Base-by-base conservation (phyloP, 2,113 vertebrate species). In the Cathartes aura region DNA sequence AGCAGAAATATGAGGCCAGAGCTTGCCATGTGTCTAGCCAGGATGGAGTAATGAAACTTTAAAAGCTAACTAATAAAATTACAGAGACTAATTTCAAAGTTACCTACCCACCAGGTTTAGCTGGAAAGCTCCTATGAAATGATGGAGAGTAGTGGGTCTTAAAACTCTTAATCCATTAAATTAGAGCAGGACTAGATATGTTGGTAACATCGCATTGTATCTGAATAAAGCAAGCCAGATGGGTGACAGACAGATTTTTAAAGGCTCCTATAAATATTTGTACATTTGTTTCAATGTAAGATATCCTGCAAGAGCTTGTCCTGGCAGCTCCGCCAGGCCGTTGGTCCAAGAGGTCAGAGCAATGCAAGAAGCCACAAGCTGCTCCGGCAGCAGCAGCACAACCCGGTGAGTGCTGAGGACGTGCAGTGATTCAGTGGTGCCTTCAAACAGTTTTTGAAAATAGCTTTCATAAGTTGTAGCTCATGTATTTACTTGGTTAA, bases 171-270 rank as follows among this genome's bases (percentile, higher is more conserved):
- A 18, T 6, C 12, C 47, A 2, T 38, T 71, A 20, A 38, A 86
- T 29, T 32, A 70, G 26, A 60, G 47, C 53, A 75, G 55, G 30
- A 58, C 12, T 45, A 60, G 36, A 5, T 38, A 24, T 2, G 26
- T 9, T 71, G 36, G 40, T 53, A 83, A 72, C 3, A 1, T 17
- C 1, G 0, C 16, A 8, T 13, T 30, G 2, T 14, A 14, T 8
- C 45, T 38, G 36, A 82, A 58, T 12, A 59, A 29, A 67, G 36
- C 23, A 29, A 91, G 56, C 8, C 56, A 70, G 29, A 24, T 9
- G 11, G 19, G 18, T 8, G 7, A 22, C 8, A 84, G 45, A 9
- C 11, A 68, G 29, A 12, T 32, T 40, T 73, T 76, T 26, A 81
- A 50, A 78, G 36, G 27, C 6, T 45, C 4, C 13, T 62, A 3